Conservation (phyloP, 2,888 invertebrate genomes). For the Ophion costatus region DNA sequence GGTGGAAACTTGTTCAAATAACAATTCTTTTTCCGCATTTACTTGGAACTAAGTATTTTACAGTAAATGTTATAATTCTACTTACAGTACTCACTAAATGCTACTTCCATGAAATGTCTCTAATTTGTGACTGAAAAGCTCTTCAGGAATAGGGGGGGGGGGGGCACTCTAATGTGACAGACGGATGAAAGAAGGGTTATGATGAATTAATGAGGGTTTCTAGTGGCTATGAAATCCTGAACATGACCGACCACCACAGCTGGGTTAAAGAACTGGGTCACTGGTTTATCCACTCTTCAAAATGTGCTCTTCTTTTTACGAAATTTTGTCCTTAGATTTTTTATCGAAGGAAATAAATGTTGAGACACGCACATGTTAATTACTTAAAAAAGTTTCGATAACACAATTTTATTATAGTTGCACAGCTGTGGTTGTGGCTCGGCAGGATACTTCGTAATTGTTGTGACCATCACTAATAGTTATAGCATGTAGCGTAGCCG, state of each 20-base stretch:
- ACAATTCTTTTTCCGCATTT: too few species aligned
- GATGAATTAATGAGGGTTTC: too few species aligned
- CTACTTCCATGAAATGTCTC: too few species aligned
- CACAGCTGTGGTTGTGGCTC: background rate
- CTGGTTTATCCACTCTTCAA: background rate
- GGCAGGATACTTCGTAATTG: slow-evolving; percentile 54
- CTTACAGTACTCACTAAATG: too few species aligned
- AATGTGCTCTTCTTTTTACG: background rate
- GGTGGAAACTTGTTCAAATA: too few species aligned
- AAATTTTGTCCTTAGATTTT: background rate
- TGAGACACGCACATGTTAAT: slow-evolving; percentile 3
- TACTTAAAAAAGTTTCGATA: slow-evolving; percentile 23
- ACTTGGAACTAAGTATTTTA: too few species aligned
- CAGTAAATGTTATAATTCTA: too few species aligned
- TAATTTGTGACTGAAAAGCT: too few species aligned
- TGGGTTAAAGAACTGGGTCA: background rate
- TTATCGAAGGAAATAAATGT: background rate
- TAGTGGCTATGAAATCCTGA: background rate
- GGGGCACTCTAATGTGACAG: too few species aligned
- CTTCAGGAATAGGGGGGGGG: too few species aligned
- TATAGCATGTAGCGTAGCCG: slow-evolving; percentile 1
- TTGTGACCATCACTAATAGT: slow-evolving; percentile 41
- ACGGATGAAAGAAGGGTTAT: too few species aligned
- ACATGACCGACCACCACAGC: background rate
- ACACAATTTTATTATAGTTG: slow-evolving; percentile 15